Evolutionary conservation across 2,113 vertebrate species (phyloP), one percentile per base, ranked within the genome.

Genomic region (Sciurus niger): DNA sequence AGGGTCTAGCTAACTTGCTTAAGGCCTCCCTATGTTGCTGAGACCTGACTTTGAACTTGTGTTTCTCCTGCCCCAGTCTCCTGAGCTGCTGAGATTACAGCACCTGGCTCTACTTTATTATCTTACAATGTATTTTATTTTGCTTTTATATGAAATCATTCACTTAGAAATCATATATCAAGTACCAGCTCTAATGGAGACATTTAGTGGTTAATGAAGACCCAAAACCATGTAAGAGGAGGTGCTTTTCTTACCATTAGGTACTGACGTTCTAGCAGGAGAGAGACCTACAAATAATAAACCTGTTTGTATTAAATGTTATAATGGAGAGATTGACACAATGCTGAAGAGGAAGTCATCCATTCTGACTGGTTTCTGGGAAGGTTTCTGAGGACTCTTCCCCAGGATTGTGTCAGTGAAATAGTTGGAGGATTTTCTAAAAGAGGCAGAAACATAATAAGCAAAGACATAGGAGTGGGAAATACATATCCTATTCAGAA

Each of bases 51-150:
- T 58, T 58, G 55, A 58, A 20, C 17, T 58, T 20, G 18, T 58
- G 55, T 20, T 58, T 58, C 55, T 58, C 55, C 55, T 58, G 55
- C 55, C 55, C 20, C 55, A 58, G 55, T 5, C 55, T 58, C 18
- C 55, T 58, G 55, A 58, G 55, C 55, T 58, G 55, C 55, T 58
- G 55, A 58, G 55, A 58, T 58, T 58, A 58, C 3, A 58, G 55
- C 55, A 6, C 18, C 55, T 58, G 5, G 55, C 18, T 83, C 14
- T 84, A 40, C 10, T 51, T 55, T 89, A 40, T 60, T 65, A 7
- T 90, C 84, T 88, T 89, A 65, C 83, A 70, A 4, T 76, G 4
- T 37, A 43, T 91, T 93, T 79, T 63, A 82, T 92, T 68, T 85
- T 89, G 6, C 28, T 83, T 78, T 92, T 82, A 6, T 60, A 43